These are phyloP conservation scores for Aradophagus sp. DNA, from an alignment of 1,140 invertebrate species.

Conservation along the genomic window DNA sequence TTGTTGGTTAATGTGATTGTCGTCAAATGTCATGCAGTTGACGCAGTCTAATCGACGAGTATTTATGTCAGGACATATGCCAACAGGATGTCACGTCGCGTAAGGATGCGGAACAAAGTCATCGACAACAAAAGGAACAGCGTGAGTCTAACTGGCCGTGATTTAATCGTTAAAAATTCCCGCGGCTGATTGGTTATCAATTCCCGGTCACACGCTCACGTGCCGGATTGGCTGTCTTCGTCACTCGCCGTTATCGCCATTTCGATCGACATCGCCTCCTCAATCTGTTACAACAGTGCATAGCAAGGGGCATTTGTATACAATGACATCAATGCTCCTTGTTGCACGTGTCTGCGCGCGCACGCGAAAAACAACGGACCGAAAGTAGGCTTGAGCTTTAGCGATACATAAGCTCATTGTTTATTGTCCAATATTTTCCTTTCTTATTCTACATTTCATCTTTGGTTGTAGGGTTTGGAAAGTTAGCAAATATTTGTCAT, in stretches of 20 bases:
- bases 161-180: slow-evolving; percentile 6
- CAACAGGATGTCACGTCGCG: slow-evolving; percentile 5
- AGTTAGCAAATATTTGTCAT: no score
- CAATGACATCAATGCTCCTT: not conserved
- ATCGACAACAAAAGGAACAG: not conserved
- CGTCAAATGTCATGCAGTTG: no score
- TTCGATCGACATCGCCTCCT: not conserved
- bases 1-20: no score
- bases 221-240: not conserved
- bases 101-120: not conserved
- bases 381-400: not conserved
- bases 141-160: slow-evolving; percentile 7
- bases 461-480: no score
- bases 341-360: slow-evolving; percentile 17
- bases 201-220: not conserved
- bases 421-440: no score
- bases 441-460: not conserved
- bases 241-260: not conserved
- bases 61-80: not conserved
- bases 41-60: not conserved
- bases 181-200: not conserved
- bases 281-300: no score
- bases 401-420: no score
- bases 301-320: slow-evolving; percentile 1
- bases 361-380: slow-evolving; percentile 2